phyloP scores from a whole-genome alignment of 1,140 invertebrate species.

The Orius insidiosus region DNA sequence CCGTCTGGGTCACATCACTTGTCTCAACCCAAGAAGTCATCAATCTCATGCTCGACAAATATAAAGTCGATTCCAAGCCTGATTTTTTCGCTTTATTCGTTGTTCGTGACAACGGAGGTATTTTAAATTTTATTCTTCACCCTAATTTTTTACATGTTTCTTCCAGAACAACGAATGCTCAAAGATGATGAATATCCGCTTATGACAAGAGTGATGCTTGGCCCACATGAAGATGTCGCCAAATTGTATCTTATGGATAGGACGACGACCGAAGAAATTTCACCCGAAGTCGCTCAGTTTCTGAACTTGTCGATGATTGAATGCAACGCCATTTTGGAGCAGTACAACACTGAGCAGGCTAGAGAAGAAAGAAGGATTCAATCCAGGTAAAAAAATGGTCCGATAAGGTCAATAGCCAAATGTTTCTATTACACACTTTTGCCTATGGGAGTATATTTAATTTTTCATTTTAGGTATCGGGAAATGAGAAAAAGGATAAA shows the following conservation, averaged over 20 bases:
- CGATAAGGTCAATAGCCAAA: too few relatives aligned
- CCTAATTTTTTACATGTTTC: slow-evolving; percentile 7
- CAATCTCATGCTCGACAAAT: slow-evolving; percentile 70
- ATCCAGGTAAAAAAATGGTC: slow-evolving; percentile 58
- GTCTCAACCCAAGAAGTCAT: slow-evolving; percentile 68
- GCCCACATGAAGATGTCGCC: slow-evolving; percentile 66
- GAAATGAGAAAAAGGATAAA: slow-evolving; percentile 48
- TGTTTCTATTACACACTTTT: not conserved
- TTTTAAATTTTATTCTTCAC: slow-evolving; percentile 4
- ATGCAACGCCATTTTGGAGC: slow-evolving; percentile 57
- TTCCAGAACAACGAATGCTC: slow-evolving; percentile 52
- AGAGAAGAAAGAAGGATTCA: slow-evolving; percentile 47
- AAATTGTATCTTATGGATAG: slow-evolving; percentile 66
- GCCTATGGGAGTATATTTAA: not conserved
- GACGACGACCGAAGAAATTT: slow-evolving; percentile 52
- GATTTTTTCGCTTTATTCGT: slow-evolving; percentile 68
- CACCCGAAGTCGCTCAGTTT: slow-evolving; percentile 65
- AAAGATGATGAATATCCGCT: slow-evolving; percentile 64
- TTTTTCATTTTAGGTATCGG: slow-evolving; percentile 31
- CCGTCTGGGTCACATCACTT: slow-evolving; percentile 66
- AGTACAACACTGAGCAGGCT: slow-evolving; percentile 61
- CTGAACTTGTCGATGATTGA: slow-evolving; percentile 62
- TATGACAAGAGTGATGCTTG: slow-evolving; percentile 53
- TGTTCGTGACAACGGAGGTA: slow-evolving; percentile 65
- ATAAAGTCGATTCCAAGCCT: slow-evolving; percentile 63